Evolutionary conservation across 2,113 vertebrate genomes (phyloP).

Genomic region (Chrysemys picta): DNA sequence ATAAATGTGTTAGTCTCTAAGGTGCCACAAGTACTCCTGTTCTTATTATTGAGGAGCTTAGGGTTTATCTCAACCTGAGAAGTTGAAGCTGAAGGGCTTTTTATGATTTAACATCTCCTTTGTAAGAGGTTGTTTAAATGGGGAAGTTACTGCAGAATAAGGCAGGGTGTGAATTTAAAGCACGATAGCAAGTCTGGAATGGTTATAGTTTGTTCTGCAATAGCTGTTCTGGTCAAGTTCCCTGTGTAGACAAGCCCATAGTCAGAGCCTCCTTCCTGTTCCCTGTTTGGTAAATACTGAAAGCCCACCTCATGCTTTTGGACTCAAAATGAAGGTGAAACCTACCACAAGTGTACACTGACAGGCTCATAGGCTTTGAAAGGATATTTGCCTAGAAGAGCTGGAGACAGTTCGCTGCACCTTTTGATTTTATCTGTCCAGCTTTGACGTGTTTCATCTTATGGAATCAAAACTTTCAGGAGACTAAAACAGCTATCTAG

Average conservation of each 20-base stretch:
- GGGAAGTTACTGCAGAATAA: too few species aligned
- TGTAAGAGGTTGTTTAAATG: neutral
- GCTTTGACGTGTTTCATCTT: neutral
- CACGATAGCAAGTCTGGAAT: neutral
- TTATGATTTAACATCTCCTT: neutral
- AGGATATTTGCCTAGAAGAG: neutral
- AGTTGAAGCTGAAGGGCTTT: neutral
- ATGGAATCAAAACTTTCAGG: neutral
- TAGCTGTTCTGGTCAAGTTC: neutral
- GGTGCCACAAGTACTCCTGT: too few species aligned
- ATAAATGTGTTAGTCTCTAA: too few species aligned
- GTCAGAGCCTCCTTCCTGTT: neutral
- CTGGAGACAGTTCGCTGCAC: neutral
- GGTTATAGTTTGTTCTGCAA: neutral
- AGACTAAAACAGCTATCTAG: too few species aligned
- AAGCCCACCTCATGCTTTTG: neutral
- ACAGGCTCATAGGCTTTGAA: neutral
- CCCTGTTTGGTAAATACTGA: neutral
- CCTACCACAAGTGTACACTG: neutral
- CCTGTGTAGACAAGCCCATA: neutral
- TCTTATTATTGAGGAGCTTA: neutral
- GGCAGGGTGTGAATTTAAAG: neutral
- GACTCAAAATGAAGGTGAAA: neutral
- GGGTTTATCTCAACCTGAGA: neutral
- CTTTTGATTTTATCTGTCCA: neutral